phyloP scores from a whole-genome alignment of 2,113 vertebrate species.

The Phycodurus eques region DNA sequence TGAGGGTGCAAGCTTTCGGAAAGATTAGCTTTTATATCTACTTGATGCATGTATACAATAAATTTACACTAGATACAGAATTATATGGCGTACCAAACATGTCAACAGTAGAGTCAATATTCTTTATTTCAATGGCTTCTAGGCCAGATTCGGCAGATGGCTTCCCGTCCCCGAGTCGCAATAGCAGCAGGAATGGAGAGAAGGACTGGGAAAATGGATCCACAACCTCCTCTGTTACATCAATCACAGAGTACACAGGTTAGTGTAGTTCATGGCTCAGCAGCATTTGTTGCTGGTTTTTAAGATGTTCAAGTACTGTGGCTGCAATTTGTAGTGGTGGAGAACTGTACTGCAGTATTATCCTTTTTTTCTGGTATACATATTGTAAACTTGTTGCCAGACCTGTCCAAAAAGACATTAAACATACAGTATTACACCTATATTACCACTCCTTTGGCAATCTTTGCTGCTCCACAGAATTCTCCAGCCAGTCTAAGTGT shows the following conservation, averaged over 20 bases:
- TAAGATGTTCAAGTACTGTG: background rate
- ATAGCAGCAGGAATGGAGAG: slow-evolving; percentile 91
- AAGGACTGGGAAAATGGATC: slow-evolving; percentile 98
- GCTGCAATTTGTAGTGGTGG: background rate
- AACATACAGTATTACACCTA: background rate
- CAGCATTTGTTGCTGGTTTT: background rate
- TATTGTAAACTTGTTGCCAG: background rate
- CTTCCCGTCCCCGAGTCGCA: slow-evolving; percentile 87
- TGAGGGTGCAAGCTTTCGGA: background rate
- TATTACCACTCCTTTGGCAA: background rate
- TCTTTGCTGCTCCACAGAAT: background rate
- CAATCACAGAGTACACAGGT: slow-evolving; percentile 97
- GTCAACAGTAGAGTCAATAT: slow-evolving; percentile 22
- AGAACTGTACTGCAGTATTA: background rate
- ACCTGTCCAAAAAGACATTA: background rate
- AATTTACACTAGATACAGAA: background rate
- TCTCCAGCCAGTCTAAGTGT: background rate
- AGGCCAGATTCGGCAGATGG: slow-evolving; percentile 95
- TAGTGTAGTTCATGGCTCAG: background rate
- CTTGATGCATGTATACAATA: background rate
- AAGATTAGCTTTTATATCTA: background rate
- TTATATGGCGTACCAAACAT: slow-evolving; percentile 1
- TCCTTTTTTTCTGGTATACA: background rate
- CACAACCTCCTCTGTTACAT: slow-evolving; percentile 93
- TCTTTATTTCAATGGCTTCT: slow-evolving; percentile 17